Evolutionary conservation across 30 jellyfish, hydroid and myxozoan species (phyloP).

Genomic region (Sanderia malayensis): DNA sequence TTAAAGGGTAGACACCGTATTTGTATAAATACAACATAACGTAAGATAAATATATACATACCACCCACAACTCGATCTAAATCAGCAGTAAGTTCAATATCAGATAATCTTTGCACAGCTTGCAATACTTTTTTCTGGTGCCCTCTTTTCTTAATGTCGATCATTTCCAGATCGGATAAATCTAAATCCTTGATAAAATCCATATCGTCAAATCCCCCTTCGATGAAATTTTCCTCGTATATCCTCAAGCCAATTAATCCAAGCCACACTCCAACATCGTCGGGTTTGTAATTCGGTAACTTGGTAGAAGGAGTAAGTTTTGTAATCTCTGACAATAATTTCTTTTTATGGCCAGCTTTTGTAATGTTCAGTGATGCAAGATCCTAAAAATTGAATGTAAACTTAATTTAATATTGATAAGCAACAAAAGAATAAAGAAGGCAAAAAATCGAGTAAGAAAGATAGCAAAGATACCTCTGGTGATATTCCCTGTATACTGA

Average conservation of each 20-base stretch:
- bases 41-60: no score
- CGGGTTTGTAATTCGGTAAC: constrained; percentile 87
- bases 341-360: constrained; percentile 95
- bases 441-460: no score
- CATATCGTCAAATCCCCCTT: constrained; percentile 98
- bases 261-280: constrained; percentile 86
- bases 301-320: constrained; percentile 62
- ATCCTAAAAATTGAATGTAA: constrained; percentile 57
- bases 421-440: no score
- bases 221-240: constrained; percentile 91
- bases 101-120: constrained; percentile 90
- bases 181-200: constrained; percentile 96
- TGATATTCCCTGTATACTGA: constrained; percentile 83
- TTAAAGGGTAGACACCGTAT: no score
- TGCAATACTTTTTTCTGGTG: constrained; percentile 84
- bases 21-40: no score
- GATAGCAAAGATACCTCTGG: constrained; percentile 74
- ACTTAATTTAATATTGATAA: no score
- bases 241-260: constrained; percentile 48
- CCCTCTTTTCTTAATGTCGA: constrained; percentile 85
- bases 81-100: constrained; percentile 89
- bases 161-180: constrained; percentile 87
- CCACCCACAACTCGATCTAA: constrained; percentile 86
- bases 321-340: constrained; percentile 85
- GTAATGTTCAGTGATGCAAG: constrained; percentile 61